Base-by-base conservation (phyloP, 2,797 vertebrate species). In the Sylvia borin region DNA sequence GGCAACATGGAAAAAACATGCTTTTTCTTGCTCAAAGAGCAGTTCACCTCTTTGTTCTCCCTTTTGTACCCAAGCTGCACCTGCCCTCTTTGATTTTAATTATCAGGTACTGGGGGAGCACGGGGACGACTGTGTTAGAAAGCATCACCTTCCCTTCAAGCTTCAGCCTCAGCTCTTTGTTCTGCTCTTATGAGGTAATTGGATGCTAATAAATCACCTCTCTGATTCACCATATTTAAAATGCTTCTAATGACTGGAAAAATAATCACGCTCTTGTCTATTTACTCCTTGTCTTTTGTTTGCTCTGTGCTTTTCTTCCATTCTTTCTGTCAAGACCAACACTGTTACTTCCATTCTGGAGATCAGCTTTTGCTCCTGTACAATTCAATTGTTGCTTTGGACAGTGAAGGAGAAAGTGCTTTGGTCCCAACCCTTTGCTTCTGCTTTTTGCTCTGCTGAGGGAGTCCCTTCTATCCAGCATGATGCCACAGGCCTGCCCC, bases 31-130 rank as follows among this genome's bases (percentile, higher is more conserved):
- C 82, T 88, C 62, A 42, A 82, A 84, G 64, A 95, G 58, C 53
- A 87, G 87, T 80, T 97, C 67, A 77, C 18, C 40, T 89, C 89
- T 95, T 93, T 93, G 75, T 92, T 91, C 50, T 90, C 54, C 34
- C 45, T 80, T 95, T 88, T 94, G 92, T 79, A 62, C 27, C n/a
- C 43, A 88, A 66, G 24, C 85, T 96, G 90, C 92, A 95, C 93
- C 87, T 97, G 94, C 61, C 45, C 61, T 84, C 84, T 91, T 95
- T 88, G 76, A 92, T 96, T 95, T 94, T 95, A 93, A 85, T 96
- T 90, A 92, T 64, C 64, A 95, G 85, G 78, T 94, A 77, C 3
- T 1, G n/a, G 34, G 51, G 68, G 43, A 90, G 40, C 1, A 1
- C 0, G 0, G 42, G 51, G 50, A 40, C 0, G 0, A 45, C 25